These are phyloP conservation scores for Melanargia galathea DNA, from an alignment of 2,888 invertebrate species.

Conservation along the genomic window DNA sequence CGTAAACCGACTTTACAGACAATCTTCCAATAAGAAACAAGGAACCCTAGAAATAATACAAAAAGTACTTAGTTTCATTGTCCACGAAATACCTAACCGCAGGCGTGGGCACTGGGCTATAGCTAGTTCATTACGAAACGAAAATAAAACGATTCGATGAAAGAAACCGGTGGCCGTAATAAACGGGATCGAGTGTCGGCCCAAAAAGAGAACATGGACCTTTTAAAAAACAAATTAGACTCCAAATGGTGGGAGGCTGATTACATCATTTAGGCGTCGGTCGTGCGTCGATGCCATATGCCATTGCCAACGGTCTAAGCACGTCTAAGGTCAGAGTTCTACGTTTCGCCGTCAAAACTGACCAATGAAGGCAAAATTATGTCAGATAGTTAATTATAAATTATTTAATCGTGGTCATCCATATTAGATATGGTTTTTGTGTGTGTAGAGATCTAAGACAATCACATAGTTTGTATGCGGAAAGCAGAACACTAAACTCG, in stretches of 20 bases:
- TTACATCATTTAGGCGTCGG: constrained; percentile 32
- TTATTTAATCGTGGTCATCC: neutral
- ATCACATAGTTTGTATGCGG: neutral
- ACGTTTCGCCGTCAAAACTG: neutral
- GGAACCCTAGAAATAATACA: neutral
- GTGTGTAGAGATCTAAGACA: neutral
- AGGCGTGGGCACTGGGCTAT: constrained; percentile 34
- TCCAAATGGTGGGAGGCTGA: constrained; percentile 35
- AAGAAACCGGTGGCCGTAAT: constrained; percentile 49
- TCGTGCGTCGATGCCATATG: neutral
- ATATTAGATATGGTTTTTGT: neutral
- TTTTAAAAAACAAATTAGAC: constrained; percentile 39
- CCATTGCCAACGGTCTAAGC: neutral
- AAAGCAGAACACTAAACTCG: no score
- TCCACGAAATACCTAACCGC: constrained; percentile 34
- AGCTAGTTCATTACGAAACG: constrained; percentile 42
- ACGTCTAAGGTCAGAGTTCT: neutral
- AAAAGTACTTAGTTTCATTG: constrained; percentile 25
- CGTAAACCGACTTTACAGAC: no score
- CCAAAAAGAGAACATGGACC: constrained; percentile 33
- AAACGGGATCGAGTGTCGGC: constrained; percentile 53
- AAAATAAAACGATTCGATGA: constrained; percentile 44
- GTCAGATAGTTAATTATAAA: neutral
- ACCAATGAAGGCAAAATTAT: neutral
- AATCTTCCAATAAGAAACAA: neutral